Percentiles rank a stretch among this genome's conserved stretches.
Evolutionary conservation across 2,888 invertebrate species (phyloP).

Genomic region (Sepioteuthis lessoniana): DNA sequence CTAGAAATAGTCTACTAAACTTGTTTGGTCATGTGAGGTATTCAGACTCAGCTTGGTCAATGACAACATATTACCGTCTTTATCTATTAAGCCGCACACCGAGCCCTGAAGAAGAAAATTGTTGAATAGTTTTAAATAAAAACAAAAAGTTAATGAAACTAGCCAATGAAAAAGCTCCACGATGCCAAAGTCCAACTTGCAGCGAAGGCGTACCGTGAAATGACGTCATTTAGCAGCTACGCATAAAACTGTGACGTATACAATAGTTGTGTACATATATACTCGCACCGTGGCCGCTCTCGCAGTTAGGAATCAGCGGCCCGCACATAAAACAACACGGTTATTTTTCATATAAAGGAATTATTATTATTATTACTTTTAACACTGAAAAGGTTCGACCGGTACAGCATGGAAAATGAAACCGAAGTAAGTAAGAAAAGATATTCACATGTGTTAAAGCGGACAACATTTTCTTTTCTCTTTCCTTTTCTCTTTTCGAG

Average conservation of each 20-base stretch:
- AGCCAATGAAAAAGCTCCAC: conserved; percentile 1
- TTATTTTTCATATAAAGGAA: neutral
- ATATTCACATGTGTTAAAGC: neutral
- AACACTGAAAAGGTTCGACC: neutral
- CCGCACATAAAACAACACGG: neutral
- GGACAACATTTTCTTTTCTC: neutral
- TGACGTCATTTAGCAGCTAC: neutral
- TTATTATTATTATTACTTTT: neutral
- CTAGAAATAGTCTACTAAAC: too few relatives aligned
- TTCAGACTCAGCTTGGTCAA: too few relatives aligned
- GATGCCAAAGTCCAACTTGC: neutral
- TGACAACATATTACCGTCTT: too few relatives aligned
- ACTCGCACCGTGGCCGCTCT: neutral
- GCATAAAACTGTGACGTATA: neutral
- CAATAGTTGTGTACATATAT: neutral
- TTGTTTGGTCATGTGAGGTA: too few relatives aligned
- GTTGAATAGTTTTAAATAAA: neutral
- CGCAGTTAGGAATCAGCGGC: neutral
- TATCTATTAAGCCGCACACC: too few relatives aligned
- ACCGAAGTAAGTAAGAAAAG: neutral
- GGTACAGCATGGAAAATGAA: neutral
- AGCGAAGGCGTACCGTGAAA: neutral
- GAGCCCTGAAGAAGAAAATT: too few relatives aligned
- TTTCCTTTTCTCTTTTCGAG: neutral
- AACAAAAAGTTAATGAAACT: neutral